phyloP scores from a whole-genome alignment of 2,113 vertebrate species.

The Corythaeola cristata region DNA sequence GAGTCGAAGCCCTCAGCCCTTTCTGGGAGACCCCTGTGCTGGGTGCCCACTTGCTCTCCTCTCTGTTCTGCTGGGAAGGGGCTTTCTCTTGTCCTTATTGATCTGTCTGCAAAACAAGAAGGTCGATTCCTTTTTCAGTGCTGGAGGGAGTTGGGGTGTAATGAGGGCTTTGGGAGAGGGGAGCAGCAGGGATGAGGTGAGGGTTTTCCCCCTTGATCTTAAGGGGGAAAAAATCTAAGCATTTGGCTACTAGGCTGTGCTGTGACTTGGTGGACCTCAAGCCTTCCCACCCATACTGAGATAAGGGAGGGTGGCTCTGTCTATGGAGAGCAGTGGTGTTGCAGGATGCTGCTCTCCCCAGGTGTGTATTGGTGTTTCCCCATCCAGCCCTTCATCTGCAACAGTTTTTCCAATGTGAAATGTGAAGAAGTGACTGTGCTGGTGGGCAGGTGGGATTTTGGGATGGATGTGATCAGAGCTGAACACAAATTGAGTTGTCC shows the following conservation, averaged over 20 bases:
- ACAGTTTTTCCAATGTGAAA: fast-evolving
- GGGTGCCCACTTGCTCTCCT: fast-evolving
- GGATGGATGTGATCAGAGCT: fast-evolving
- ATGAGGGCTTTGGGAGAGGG: not conserved
- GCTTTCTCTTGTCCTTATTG: not conserved
- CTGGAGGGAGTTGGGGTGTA: fast-evolving
- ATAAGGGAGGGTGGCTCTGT: not conserved
- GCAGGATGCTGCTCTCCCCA: not conserved
- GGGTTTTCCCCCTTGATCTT: not conserved
- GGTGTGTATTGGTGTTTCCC: not conserved
- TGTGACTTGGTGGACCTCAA: not conserved
- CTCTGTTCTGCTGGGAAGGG: not conserved
- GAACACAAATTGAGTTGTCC: not conserved
- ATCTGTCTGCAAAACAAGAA: not conserved
- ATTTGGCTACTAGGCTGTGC: too few relatives aligned
- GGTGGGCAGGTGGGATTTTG: not conserved
- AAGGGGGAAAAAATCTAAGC: too few relatives aligned
- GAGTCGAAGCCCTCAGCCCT: not conserved
- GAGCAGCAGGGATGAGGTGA: not conserved
- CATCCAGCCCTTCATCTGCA: not conserved
- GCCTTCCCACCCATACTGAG: fast-evolving
- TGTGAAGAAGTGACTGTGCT: fast-evolving
- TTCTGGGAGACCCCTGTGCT: not conserved
- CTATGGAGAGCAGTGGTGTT: fast-evolving
- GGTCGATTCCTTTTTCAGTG: fast-evolving